Base-by-base conservation (phyloP, 2,797 vertebrate species). In the Oreochromis grahami region DNA sequence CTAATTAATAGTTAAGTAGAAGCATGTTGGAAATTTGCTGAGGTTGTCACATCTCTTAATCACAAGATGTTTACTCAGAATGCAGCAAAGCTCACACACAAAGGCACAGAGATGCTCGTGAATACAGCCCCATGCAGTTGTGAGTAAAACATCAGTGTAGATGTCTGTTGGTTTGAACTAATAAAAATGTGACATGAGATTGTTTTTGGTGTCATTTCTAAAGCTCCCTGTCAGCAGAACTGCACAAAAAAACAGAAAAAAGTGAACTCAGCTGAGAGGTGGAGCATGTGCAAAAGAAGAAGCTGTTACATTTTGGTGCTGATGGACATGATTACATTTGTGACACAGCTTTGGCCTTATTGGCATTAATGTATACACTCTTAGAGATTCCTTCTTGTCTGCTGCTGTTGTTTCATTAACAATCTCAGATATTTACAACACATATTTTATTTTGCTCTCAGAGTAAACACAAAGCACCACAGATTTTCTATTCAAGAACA, bases 181-280 rank as follows among this genome's bases (percentile, higher is more conserved):
- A 68, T 43, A 41, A 24, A 43, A 68, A 68, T 15, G 7, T 24
- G 38, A 41, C 36, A 41, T 38, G 34, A 38, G 7, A 0, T 65
- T 65, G 34, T 65, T 65, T 41, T 65, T 41, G 34, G 36, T 65
- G 19, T 41, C 36, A 4, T 14, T 41, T 41, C 36, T 41, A 38
- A 14, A 41, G 36, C 10, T 65, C 8, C 13, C 36, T 3, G 36
- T 68, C 63, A 15, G 36, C 36, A 68, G 63, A 68, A 68, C n/a
- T 3, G 15, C 8, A 41, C 36, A 43, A 0, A 68, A 68, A 43
- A 12, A 12, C 0, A 21, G 11, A 0, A 21, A 0, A 65, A 21
- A 41, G 41, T 24, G 13, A 43, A 15, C 7, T 38, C 17, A 24
- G 65, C 43, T 17, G 14, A 45, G 41, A 70, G 24, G 65, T 70